Evolutionary conservation across 2,888 invertebrate species (phyloP), one percentile per base, ranked within the genome.

Genomic region (Pyrocoelia pectoralis): DNA sequence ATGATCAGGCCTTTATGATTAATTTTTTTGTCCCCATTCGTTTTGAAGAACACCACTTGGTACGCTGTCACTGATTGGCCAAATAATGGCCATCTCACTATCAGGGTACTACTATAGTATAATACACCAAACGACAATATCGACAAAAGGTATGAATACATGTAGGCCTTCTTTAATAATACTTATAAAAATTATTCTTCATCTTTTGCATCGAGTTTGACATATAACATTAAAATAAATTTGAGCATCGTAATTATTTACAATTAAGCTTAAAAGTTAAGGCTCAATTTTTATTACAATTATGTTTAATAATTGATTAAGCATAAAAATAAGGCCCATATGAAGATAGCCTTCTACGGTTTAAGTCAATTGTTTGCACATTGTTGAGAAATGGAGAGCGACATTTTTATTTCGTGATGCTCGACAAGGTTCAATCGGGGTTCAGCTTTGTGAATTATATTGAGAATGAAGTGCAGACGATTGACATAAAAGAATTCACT

Each of bases 1-100:
- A 73, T 74, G 63, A 74, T 72, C 73, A 74, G 71, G 71, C 73
- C 70, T 71, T 73, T 68, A 59, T 68, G 51, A 56, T 46, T 54
- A 61, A 69, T 62, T 57, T 64, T 55, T 41, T 56, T 50, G 55
- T 33, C 38, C 12, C 43, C 33, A 24, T 24, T 6, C 19, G 41
- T 17, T 51, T 50, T 55, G 17, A 24, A 3, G 38, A 56, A 29
- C 13, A 17, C 38, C 18, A 17, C 41, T 51, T 43, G 38, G 19
- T 33, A 17, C 12, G n/a, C n/a, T 28, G 12, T 18, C 50, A n/a
- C 24, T 29, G 19, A 52, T 43, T 14, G 5, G 18, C 24, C 24
- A 24, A 5, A 24, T 5, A 24, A 24, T 24, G 24, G 24, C 24
- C 24, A 3, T 24, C 4, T 24, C 6, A 3, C n/a, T n/a, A n/a